phyloP scores from a whole-genome alignment of 2,113 vertebrate species.

The western clawed frog (Xenopus tropicalis) region DNA sequence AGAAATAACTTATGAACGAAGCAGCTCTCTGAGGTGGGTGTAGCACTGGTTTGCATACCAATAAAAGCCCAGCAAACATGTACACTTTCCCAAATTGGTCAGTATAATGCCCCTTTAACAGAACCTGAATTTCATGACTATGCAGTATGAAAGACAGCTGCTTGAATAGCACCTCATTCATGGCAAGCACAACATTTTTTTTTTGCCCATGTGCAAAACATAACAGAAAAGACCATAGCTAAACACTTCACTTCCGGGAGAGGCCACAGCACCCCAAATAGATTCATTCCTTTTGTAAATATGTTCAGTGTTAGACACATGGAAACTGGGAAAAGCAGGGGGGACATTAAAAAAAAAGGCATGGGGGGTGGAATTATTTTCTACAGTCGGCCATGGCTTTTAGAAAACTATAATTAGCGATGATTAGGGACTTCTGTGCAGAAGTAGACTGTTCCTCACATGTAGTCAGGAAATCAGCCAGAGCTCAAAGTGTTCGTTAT shows the following conservation, averaged over 20 bases:
- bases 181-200: neutral
- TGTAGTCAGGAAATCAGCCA: slow-evolving; percentile 37
- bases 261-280: neutral
- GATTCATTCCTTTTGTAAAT: neutral
- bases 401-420: slow-evolving; percentile 41
- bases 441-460: slow-evolving; percentile 27
- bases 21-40: no score
- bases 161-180: neutral
- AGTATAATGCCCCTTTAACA: no score
- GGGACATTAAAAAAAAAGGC: neutral
- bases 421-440: slow-evolving; percentile 35
- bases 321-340: neutral
- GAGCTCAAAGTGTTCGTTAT: slow-evolving; percentile 36
- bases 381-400: neutral
- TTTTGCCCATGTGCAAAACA: neutral
- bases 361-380: neutral
- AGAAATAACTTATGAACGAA: no score
- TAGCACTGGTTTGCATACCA: no score
- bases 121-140: no score
- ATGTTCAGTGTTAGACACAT: neutral
- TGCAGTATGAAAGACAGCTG: no score
- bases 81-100: no score
- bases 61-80: no score
- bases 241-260: neutral
- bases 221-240: neutral